These are phyloP conservation scores for Rhamnusium bicolor DNA, from an alignment of 2,888 invertebrate species.

Conservation along the genomic window DNA sequence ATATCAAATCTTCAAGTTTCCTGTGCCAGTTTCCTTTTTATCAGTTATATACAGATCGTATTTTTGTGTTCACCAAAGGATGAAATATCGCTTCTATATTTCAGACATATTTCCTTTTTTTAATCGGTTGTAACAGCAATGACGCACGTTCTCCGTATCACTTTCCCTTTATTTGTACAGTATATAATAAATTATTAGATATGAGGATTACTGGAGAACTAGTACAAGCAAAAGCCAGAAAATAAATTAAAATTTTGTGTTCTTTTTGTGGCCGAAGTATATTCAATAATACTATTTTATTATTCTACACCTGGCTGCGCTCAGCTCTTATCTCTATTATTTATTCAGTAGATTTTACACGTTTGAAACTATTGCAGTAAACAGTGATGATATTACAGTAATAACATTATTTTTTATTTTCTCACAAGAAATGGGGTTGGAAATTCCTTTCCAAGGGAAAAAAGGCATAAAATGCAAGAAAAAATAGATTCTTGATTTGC, in stretches of 20 bases:
- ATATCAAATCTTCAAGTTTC: background rate
- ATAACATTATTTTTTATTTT: background rate
- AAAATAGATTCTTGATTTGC: no score
- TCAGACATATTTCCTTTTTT: background rate
- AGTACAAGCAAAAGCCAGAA: background rate
- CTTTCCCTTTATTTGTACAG: background rate
- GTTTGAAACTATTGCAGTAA: background rate
- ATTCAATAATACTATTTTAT: background rate
- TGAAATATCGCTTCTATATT: conserved; percentile 20
- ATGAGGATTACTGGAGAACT: background rate
- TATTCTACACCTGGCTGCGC: background rate
- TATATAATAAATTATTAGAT: conserved; percentile 1
- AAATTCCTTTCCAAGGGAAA: no score
- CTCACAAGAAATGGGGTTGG: no score
- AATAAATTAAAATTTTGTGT: background rate
- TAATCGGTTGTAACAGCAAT: background rate
- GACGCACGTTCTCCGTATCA: background rate
- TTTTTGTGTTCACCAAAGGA: conserved; percentile 13
- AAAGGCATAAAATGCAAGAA: no score
- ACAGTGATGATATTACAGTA: background rate
- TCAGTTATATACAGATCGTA: conserved; percentile 11
- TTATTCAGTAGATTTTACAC: background rate
- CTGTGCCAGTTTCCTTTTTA: conserved; percentile 3
- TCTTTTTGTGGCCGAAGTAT: background rate
- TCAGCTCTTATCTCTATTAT: background rate